Percentiles rank a stretch among this genome's conserved stretches.
Conservation (phyloP, 2,797 vertebrate species). For the Poeciliopsis gracilis region DNA sequence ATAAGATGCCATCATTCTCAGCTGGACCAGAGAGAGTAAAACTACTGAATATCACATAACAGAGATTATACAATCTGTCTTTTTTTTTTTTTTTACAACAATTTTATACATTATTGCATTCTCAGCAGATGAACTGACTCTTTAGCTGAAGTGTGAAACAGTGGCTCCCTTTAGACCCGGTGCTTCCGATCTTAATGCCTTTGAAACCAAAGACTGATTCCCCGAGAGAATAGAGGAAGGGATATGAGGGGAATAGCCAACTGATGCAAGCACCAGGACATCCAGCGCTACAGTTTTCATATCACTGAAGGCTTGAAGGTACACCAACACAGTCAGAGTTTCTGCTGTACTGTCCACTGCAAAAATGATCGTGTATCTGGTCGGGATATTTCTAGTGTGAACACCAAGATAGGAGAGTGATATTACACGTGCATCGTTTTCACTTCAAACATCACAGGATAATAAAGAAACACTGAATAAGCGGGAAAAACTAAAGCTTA, state of each 20-base stretch:
- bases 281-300: slow-evolving; percentile 57
- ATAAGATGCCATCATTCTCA: not conserved
- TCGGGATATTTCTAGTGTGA: slow-evolving; percentile 29
- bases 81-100: slow-evolving; percentile 33
- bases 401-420: slow-evolving; percentile 9
- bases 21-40: slow-evolving; percentile 21
- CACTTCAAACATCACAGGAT: slow-evolving; percentile 17
- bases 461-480: slow-evolving; percentile 39
- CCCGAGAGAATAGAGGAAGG: slow-evolving; percentile 35
- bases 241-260: slow-evolving; percentile 22
- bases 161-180: slow-evolving; percentile 39
- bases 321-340: slow-evolving; percentile 37
- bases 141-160: slow-evolving; percentile 56
- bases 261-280: slow-evolving; percentile 58
- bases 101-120: slow-evolving; percentile 43
- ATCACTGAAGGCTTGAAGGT: slow-evolving; percentile 57
- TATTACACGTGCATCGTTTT: slow-evolving; percentile 28
- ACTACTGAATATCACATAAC: slow-evolving; percentile 33
- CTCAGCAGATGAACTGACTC: slow-evolving; percentile 51
- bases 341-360: slow-evolving; percentile 15
- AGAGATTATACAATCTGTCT: slow-evolving; percentile 45
- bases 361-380: slow-evolving; percentile 20
- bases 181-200: slow-evolving; percentile 48
- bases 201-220: slow-evolving; percentile 50
- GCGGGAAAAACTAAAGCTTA: slow-evolving; percentile 14